These are phyloP conservation scores for Leistus spinibarbis DNA, from an alignment of 2,888 invertebrate species.

Conservation along the genomic window DNA sequence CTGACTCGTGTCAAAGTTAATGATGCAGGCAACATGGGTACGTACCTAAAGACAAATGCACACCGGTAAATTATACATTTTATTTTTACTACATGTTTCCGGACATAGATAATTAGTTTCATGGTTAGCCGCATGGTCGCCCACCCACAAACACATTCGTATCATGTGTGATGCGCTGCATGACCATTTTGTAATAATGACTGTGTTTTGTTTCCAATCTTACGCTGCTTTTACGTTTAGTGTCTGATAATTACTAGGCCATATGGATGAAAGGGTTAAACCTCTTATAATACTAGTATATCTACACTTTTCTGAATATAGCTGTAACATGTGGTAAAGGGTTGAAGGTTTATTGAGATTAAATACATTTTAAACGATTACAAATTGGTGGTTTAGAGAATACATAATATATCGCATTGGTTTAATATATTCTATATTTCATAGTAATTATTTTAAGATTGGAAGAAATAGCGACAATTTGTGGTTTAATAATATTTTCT, in stretches of 20 bases:
- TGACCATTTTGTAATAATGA: not conserved
- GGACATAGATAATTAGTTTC: slow-evolving; percentile 44
- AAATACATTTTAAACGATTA: too few relatives aligned
- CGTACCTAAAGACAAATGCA: slow-evolving; percentile 12
- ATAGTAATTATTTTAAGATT: too few relatives aligned
- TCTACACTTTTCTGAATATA: not conserved
- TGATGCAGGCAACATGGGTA: slow-evolving; percentile 11
- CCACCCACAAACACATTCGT: slow-evolving; percentile 5
- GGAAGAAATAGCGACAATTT: too few relatives aligned
- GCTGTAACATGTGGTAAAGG: not conserved
- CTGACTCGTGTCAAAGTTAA: slow-evolving; percentile 13
- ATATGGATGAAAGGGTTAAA: slow-evolving; percentile 1
- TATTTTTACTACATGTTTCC: slow-evolving; percentile 37
- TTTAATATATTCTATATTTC: too few relatives aligned
- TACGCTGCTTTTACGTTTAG: not conserved
- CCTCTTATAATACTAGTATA: not conserved
- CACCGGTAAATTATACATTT: slow-evolving; percentile 32
- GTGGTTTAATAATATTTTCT: too few relatives aligned
- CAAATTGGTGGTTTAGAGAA: too few relatives aligned
- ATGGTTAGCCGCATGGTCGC: slow-evolving; percentile 46
- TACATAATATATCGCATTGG: too few relatives aligned
- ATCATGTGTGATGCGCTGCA: not conserved
- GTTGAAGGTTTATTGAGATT: too few relatives aligned
- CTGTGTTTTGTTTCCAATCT: slow-evolving; percentile 8
- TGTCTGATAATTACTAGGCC: not conserved